A percentile compares a stretch with the other conserved stretches of the same genome.
Conservation (phyloP, 2,888 invertebrate genomes). For the Drosophila meridiana region DNA sequence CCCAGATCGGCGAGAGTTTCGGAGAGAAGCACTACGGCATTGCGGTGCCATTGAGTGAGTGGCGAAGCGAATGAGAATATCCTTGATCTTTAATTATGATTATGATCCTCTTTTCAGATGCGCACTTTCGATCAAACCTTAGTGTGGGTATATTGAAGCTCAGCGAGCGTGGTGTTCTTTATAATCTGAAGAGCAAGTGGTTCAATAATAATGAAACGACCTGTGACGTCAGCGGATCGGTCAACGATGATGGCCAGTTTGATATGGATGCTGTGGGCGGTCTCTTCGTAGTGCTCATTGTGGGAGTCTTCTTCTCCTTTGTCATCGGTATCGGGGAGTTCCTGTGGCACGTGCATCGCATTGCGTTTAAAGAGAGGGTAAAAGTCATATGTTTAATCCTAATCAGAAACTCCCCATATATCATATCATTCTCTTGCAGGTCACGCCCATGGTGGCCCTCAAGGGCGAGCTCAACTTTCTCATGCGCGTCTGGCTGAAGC, state of each 20-base stretch:
- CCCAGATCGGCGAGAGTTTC: constrained; percentile 91
- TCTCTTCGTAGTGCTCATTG: constrained; percentile 92
- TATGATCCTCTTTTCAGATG: constrained; percentile 86
- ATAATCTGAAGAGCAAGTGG: constrained; percentile 94
- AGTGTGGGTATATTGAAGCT: constrained; percentile 96
- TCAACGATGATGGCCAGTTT: constrained; percentile 46
- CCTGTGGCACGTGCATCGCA: constrained; percentile 92
- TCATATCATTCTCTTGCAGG: constrained; percentile 40
- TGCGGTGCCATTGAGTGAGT: constrained; percentile 94
- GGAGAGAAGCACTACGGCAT: constrained; percentile 98
- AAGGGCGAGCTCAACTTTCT: constrained; percentile 73
- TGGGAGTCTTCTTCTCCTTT: constrained; percentile 90
- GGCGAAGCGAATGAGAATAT: accelerated
- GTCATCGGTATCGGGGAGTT: constrained; percentile 93
- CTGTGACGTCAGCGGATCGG: constrained; percentile 9
- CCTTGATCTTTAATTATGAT: not conserved
- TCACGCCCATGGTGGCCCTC: constrained; percentile 64
- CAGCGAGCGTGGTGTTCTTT: constrained; percentile 94
- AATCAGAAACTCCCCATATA: not conserved
- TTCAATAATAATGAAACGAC: constrained; percentile 90
- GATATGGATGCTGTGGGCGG: constrained; percentile 89
- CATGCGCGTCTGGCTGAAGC: constrained; percentile 70
- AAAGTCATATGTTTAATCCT: not conserved
- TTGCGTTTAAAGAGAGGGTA: constrained; percentile 91
- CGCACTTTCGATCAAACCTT: constrained; percentile 91